Evolutionary conservation across 2,797 vertebrate genomes (phyloP).

Genomic region (Sebastes variabilis): DNA sequence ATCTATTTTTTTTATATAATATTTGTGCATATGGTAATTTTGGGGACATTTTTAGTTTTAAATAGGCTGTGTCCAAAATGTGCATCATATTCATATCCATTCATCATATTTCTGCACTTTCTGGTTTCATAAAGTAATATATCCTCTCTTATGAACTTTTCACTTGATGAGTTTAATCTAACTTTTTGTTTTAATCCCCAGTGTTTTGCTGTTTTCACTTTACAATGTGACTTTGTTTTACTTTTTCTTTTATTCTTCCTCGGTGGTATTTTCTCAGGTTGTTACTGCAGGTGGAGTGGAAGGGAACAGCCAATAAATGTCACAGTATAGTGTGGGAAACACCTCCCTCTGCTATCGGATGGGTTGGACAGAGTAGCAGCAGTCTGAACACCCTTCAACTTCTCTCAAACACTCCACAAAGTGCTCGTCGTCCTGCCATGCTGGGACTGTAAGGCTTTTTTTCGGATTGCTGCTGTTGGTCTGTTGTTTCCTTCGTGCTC

Average conservation of each 20-base stretch:
- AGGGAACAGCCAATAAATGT: constrained; percentile 28
- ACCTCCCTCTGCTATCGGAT: constrained; percentile 51
- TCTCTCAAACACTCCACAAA: constrained; percentile 33
- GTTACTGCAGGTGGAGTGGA: constrained; percentile 26
- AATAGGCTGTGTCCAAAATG: not conserved
- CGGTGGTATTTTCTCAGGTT: not conserved
- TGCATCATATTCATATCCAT: not conserved
- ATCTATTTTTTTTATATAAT: not conserved
- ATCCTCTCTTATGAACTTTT: not conserved
- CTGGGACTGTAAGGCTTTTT: constrained; percentile 24
- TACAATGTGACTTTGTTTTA: not conserved
- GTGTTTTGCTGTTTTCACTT: not conserved
- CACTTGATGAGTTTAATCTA: not conserved
- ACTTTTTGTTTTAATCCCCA: no score
- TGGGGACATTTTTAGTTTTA: not conserved
- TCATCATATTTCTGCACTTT: not conserved
- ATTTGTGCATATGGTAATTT: not conserved
- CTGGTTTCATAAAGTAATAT: not conserved
- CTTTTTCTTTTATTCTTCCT: fast-evolving
- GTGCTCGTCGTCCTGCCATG: constrained; percentile 45
- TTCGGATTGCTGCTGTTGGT: constrained; percentile 14
- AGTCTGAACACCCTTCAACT: constrained; percentile 65
- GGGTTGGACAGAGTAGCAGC: constrained; percentile 64
- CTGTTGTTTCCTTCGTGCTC: not conserved
- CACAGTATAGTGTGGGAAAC: not conserved